phyloP scores from a whole-genome alignment of 2,888 invertebrate species.

The Hofmannophila pseudospretella region DNA sequence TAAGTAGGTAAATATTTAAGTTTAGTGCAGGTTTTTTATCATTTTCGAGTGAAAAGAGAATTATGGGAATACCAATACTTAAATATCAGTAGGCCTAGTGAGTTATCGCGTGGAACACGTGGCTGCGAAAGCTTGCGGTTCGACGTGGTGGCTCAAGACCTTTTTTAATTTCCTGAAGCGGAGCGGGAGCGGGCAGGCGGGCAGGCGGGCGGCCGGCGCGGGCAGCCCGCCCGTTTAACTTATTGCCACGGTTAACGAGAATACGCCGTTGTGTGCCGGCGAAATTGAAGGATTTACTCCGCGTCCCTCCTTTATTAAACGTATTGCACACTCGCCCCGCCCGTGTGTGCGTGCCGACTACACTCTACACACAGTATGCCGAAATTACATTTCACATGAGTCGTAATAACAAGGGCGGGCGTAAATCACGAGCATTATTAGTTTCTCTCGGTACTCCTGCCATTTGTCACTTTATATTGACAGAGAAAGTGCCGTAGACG shows the following conservation, averaged over 20 bases:
- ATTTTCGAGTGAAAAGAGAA: too few relatives aligned
- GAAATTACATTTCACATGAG: conserved; percentile 78
- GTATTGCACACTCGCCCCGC: conserved; percentile 64
- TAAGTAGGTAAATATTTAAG: too few relatives aligned
- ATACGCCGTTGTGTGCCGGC: conserved; percentile 76
- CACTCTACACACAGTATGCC: conserved; percentile 60
- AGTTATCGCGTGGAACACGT: conserved; percentile 11
- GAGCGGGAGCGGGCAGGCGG: conserved; percentile 27
- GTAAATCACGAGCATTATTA: conserved; percentile 76
- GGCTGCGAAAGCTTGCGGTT: conserved; percentile 18
- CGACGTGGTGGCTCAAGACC: conserved; percentile 51
- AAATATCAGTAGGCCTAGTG: conserved; percentile 8
- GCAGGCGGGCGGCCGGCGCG: conserved; percentile 23
- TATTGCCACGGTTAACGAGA: conserved; percentile 78
- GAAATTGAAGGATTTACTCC: conserved; percentile 78
- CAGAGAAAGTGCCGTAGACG: conserved; percentile 35
- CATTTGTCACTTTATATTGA: conserved; percentile 69
- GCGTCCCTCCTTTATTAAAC: conserved; percentile 78
- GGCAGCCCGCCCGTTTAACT: conserved; percentile 67
- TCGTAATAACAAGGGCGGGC: conserved; percentile 76
- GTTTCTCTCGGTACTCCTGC: conserved; percentile 68
- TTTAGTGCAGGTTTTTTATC: too few relatives aligned
- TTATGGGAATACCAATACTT: too few relatives aligned
- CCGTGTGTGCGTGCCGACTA: conserved; percentile 45
- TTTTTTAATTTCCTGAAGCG: conserved; percentile 68